phyloP scores from a whole-genome alignment of 2,888 invertebrate genomes.

The Andricus quercusramuli region DNA sequence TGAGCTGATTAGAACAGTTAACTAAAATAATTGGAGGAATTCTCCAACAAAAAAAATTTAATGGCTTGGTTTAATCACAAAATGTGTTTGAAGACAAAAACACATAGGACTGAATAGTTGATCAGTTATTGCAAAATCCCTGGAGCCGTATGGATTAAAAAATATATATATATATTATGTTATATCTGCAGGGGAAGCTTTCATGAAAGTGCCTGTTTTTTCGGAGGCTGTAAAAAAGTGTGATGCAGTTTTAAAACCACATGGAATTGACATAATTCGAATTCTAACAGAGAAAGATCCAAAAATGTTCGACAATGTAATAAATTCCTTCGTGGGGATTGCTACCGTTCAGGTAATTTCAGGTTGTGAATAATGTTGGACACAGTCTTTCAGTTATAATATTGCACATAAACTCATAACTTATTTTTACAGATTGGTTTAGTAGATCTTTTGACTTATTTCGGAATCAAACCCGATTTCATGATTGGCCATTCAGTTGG shows the following conservation, averaged over 20 bases:
- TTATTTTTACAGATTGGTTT: slow-evolving; percentile 80
- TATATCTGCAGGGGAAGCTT: slow-evolving; percentile 49
- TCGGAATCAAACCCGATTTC: slow-evolving; percentile 85
- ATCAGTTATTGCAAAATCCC: no score
- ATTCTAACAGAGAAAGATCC: slow-evolving; percentile 83
- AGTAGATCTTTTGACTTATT: slow-evolving; percentile 82
- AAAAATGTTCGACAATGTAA: slow-evolving; percentile 84
- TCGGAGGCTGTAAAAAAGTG: slow-evolving; percentile 82
- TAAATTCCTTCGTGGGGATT: slow-evolving; percentile 87
- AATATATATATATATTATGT: no score
- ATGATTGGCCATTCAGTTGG: slow-evolving; percentile 96
- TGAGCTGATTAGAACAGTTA: no score
- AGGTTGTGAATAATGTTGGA: not conserved
- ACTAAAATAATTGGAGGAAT: no score
- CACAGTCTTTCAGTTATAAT: no score
- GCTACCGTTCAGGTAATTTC: slow-evolving; percentile 83
- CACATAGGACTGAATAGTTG: no score
- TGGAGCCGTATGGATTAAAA: no score
- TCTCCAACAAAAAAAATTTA: no score
- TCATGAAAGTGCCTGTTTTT: slow-evolving; percentile 84
- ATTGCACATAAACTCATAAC: no score
- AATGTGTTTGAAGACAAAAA: no score
- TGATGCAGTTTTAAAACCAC: slow-evolving; percentile 82
- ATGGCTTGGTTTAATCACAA: no score
- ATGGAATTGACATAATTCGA: slow-evolving; percentile 84